These are phyloP conservation scores for Melieria picta DNA, from an alignment of 2,888 invertebrate genomes.

Conservation along the genomic window DNA sequence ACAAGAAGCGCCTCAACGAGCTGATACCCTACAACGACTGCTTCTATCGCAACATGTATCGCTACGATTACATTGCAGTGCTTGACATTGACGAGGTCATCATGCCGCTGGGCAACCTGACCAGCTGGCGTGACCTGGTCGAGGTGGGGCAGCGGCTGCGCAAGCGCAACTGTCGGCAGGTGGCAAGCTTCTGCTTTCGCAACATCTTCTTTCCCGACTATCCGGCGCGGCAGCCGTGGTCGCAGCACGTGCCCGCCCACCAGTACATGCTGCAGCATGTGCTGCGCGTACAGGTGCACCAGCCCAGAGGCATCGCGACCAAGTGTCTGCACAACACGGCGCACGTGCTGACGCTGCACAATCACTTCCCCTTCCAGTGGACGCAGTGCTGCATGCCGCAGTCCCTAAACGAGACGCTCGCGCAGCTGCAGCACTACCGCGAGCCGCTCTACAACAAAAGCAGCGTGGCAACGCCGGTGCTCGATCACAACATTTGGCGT, in stretches of 20 bases:
- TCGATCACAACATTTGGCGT: conserved; percentile 87
- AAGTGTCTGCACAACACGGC: conserved; percentile 94
- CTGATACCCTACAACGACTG: conserved; percentile 96
- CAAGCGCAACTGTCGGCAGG: conserved; percentile 69
- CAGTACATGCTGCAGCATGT: conserved; percentile 95
- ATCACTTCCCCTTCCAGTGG: conserved; percentile 89
- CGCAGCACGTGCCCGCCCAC: conserved; percentile 77
- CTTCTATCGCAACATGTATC: conserved; percentile 89
- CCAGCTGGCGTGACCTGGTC: conserved; percentile 81
- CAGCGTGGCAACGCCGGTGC: conserved; percentile 67
- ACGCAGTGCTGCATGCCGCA: conserved; percentile 82
- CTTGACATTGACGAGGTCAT: conserved; percentile 94
- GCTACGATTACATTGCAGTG: conserved; percentile 86
- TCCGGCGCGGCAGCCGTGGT: conserved; percentile 76
- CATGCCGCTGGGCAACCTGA: conserved; percentile 78
- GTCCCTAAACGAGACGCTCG: conserved; percentile 80
- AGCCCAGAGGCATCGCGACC: conserved; percentile 87
- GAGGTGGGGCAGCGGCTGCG: conserved; percentile 72
- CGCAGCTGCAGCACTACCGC: conserved; percentile 92
- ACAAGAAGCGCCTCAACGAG: conserved; percentile 92
- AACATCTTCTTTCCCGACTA: conserved; percentile 89
- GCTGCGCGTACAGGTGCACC: conserved; percentile 84
- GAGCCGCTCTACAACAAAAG: conserved; percentile 76
- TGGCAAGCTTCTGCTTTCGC: conserved; percentile 80
- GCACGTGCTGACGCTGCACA: conserved; percentile 85